Conservation (phyloP, 2,113 vertebrate species). For the Limnothrissa miodon region DNA sequence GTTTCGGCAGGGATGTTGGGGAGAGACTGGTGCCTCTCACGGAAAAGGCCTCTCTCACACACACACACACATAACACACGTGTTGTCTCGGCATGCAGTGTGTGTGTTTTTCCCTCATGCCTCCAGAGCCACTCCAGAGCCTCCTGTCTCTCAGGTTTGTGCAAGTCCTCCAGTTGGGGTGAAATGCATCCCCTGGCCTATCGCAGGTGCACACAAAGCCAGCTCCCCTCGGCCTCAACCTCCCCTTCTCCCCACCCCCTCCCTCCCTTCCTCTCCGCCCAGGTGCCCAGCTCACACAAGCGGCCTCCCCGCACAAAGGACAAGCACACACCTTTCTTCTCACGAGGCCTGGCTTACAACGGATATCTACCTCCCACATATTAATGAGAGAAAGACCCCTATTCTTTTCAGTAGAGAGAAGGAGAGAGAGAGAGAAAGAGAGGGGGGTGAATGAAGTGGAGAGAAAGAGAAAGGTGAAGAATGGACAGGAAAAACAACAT, state of each 20-base stretch:
- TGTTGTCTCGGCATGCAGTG: background rate
- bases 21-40: background rate
- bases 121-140: background rate
- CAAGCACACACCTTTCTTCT: conserved; percentile 73
- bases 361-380: conserved; percentile 70
- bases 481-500: background rate
- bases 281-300: conserved; percentile 39
- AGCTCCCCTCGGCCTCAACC: conserved; percentile 34
- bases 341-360: conserved; percentile 67
- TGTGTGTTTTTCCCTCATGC: background rate
- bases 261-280: conserved; percentile 43
- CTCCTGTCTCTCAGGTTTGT: background rate
- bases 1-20: background rate
- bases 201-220: conserved; percentile 70
- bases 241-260: background rate
- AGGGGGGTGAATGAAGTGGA: background rate
- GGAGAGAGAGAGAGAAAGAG: conserved; percentile 42
- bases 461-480: background rate
- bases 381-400: conserved; percentile 71
- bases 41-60: background rate
- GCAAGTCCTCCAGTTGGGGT: conserved; percentile 38
- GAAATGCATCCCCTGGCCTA: conserved; percentile 54
- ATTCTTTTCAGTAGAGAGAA: conserved; percentile 49
- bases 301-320: conserved; percentile 61
- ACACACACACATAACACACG: background rate